A percentile compares a stretch with the other conserved stretches of the same genome.
These are phyloP conservation scores for Erythrocebus patas DNA, from an alignment of 2,113 vertebrate species.

Conservation along the genomic window DNA sequence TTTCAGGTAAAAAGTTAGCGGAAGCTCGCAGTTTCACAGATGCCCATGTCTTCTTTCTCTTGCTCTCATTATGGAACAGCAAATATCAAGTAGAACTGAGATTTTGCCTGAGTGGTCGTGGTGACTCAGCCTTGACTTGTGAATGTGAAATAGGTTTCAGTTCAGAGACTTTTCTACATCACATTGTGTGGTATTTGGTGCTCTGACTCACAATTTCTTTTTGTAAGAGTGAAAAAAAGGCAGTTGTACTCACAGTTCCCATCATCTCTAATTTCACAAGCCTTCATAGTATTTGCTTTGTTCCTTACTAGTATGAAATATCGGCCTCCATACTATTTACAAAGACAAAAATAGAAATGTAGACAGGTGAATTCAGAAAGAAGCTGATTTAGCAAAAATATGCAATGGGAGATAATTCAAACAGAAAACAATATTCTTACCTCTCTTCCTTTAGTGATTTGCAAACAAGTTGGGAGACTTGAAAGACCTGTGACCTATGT, in stretches of 20 bases:
- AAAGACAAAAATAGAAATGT: slow-evolving; percentile 30
- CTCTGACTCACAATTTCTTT: slow-evolving; percentile 70
- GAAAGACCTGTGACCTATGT: background rate
- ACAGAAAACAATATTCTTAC: background rate
- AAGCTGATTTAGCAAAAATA: background rate
- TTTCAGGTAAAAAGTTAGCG: slow-evolving; percentile 53
- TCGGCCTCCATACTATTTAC: slow-evolving; percentile 3
- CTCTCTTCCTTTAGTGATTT: background rate
- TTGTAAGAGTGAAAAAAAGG: slow-evolving; percentile 49
- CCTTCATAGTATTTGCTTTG: slow-evolving; percentile 35
- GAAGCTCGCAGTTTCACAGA: background rate
- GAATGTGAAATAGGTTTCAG: slow-evolving; percentile 58
- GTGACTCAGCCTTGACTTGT: slow-evolving; percentile 66
- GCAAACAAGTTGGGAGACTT: background rate
- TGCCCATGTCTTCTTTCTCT: background rate
- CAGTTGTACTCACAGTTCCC: slow-evolving; percentile 10
- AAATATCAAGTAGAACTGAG: slow-evolving; percentile 61
- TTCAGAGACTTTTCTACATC: slow-evolving; percentile 43
- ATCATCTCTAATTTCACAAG: slow-evolving; percentile 45
- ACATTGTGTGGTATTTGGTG: background rate
- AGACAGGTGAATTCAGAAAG: background rate
- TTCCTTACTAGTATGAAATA: background rate
- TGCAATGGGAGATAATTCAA: background rate
- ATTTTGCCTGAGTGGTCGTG: slow-evolving; percentile 1
- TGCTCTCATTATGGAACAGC: slow-evolving; percentile 66